These are phyloP conservation scores for Parascotia fuliginaria DNA, from an alignment of 2,888 invertebrate species.

Conservation along the genomic window DNA sequence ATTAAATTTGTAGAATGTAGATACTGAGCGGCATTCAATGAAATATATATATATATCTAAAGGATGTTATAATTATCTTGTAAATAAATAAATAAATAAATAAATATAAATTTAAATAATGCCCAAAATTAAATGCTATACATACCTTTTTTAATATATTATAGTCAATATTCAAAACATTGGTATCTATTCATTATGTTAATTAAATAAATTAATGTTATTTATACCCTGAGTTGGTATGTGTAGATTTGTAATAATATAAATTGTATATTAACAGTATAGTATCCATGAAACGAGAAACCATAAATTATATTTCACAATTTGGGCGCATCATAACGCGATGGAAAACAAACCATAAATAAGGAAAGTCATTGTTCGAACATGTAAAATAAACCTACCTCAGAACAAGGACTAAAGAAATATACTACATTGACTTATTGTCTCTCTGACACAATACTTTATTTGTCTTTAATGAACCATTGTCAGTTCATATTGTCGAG, in stretches of 20 bases:
- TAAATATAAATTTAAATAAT: no score
- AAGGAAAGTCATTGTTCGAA: slow-evolving; percentile 33
- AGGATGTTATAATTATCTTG: no score
- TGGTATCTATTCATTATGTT: no score
- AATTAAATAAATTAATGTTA: not conserved
- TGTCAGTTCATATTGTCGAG: slow-evolving; percentile 25
- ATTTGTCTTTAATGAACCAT: slow-evolving; percentile 15
- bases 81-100: no score
- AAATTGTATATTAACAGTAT: not conserved
- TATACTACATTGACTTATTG: slow-evolving; percentile 13
- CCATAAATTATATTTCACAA: slow-evolving; percentile 41
- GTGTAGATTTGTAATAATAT: not conserved
- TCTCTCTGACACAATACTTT: slow-evolving; percentile 12
- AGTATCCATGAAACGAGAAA: slow-evolving; percentile 33
- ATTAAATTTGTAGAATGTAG: no score
- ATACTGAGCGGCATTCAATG: no score
- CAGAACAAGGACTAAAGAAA: no score
- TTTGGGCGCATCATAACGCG: slow-evolving; percentile 34
- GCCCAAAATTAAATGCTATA: no score
- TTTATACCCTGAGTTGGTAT: not conserved
- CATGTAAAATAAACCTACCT: slow-evolving; percentile 16
- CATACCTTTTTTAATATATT: no score
- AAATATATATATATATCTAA: no score
- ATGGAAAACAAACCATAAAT: slow-evolving; percentile 46
- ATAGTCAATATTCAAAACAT: no score